phyloP scores from a whole-genome alignment of 2,797 vertebrate genomes.

The Enteromius treurensis region DNA sequence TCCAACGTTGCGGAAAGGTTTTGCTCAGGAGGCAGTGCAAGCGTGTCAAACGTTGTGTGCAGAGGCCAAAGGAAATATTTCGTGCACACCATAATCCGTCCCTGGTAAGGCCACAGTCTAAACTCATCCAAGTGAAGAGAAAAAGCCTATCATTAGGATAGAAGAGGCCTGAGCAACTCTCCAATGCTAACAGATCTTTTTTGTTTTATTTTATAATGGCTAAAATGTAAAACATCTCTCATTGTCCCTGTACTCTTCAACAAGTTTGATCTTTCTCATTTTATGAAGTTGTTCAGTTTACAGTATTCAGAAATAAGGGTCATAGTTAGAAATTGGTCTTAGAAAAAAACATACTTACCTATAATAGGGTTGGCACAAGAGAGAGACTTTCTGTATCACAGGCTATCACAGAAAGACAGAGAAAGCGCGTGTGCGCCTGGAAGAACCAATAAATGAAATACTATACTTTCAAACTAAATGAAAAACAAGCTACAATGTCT shows the following conservation, averaged over 20 bases:
- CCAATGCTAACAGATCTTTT: neutral
- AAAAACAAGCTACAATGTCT: too few relatives aligned
- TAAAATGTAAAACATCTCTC: neutral
- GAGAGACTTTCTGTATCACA: too few relatives aligned
- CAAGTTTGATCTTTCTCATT: neutral
- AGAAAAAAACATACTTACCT: neutral
- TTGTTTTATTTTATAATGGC: neutral
- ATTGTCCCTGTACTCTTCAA: neutral
- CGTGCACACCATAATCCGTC: too few relatives aligned
- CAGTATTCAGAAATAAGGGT: neutral
- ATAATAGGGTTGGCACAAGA: neutral
- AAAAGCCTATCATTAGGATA: conserved; percentile 1
- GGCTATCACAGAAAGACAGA: too few relatives aligned
- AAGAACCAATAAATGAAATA: too few relatives aligned
- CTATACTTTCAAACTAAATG: too few relatives aligned
- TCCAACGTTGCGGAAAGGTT: too few relatives aligned
- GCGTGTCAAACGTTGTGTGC: too few relatives aligned
- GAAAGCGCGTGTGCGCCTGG: too few relatives aligned
- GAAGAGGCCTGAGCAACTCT: neutral
- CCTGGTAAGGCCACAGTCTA: neutral
- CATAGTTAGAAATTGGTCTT: neutral
- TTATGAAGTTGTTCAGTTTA: neutral
- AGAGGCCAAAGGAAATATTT: too few relatives aligned
- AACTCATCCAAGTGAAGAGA: neutral
- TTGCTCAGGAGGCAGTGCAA: too few relatives aligned